These are phyloP conservation scores for Neotoma lepida DNA, from an alignment of 2,113 vertebrate genomes.

Conservation along the genomic window DNA sequence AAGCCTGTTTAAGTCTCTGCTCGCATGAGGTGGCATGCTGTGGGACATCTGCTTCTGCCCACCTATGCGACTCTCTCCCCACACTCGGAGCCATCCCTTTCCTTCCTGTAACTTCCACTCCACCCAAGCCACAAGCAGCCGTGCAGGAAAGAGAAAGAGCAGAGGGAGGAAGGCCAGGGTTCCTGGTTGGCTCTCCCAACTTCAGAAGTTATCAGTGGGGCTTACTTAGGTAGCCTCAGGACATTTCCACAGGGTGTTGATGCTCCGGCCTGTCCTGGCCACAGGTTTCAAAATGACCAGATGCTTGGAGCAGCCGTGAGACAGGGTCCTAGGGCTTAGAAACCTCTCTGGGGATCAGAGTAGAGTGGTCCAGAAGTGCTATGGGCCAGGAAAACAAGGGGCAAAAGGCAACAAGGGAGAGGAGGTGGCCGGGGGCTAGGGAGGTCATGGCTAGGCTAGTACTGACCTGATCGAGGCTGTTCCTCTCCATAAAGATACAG, in stretches of 20 bases:
- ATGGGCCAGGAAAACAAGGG: not conserved
- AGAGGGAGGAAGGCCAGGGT: not conserved
- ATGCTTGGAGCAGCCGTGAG: not conserved
- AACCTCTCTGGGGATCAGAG: not conserved
- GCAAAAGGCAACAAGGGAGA: too few relatives aligned
- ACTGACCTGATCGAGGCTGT: not conserved
- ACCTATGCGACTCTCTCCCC: not conserved
- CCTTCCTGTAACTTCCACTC: not conserved
- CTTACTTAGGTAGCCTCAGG: not conserved
- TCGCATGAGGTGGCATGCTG: not conserved
- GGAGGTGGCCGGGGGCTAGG: not conserved
- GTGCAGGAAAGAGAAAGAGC: not conserved
- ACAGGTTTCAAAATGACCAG: not conserved
- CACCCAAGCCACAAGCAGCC: not conserved
- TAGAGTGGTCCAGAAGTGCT: not conserved
- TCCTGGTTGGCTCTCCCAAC: not conserved
- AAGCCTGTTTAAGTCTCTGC: slow-evolving; percentile 28
- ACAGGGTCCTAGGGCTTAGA: not conserved
- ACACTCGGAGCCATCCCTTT: not conserved
- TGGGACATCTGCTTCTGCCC: not conserved
- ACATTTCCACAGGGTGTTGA: not conserved
- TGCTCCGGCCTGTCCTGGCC: too few relatives aligned
- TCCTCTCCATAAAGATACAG: not conserved
- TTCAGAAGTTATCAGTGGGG: not conserved
- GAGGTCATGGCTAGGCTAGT: too few relatives aligned